Base-by-base conservation (phyloP, 1,140 invertebrate species). In the Wiebesia pumilae region DNA sequence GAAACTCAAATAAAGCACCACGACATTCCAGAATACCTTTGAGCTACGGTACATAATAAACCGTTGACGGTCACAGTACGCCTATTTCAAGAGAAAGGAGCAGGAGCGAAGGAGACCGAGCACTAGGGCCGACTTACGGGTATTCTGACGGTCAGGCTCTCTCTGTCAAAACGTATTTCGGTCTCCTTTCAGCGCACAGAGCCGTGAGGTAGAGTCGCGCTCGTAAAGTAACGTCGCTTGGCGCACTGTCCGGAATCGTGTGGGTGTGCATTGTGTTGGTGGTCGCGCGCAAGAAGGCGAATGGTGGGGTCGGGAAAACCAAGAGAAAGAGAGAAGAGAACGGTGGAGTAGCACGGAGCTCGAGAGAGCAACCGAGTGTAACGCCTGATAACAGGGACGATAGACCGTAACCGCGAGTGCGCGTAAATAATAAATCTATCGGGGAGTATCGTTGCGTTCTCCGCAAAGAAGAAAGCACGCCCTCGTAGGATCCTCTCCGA, bases 381-480 rank as follows among this genome's bases (percentile, higher is more conserved):
- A 91, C 89, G 90, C 84, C 89, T 90, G 90, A 91, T 91, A 91
- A 92, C 89, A 90, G 88, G 86, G 89, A 88, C 89, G 90, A 91
- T 90, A 90, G 89, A 89, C 90, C 84, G 88, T 89, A 88, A 86
- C 88, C 85, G 90, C 88, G 87, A 82, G 88, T 88, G 88, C 89
- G 84, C 87, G 81, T 85, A 87, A 87, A 81, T 43, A 75, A 27
- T n/a, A n/a, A 40, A 75, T 75, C 38, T 6, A 75, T 88, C 87
- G 87, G 78, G 35, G 54, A 75, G 69, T 27, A 40, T 73, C 69
- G 35, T 27, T 4, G 16, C 1, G 69, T 40, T 40, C 3, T 24
- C 0, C 69, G 3, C 69, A 7, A n/a, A 7, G 7, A 6, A 4
- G 9, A 6, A 7, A 35, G n/a, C n/a, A 30, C 65, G 65, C n/a